Conservation (phyloP, 2,888 invertebrate species). For the Noctua janthe region DNA sequence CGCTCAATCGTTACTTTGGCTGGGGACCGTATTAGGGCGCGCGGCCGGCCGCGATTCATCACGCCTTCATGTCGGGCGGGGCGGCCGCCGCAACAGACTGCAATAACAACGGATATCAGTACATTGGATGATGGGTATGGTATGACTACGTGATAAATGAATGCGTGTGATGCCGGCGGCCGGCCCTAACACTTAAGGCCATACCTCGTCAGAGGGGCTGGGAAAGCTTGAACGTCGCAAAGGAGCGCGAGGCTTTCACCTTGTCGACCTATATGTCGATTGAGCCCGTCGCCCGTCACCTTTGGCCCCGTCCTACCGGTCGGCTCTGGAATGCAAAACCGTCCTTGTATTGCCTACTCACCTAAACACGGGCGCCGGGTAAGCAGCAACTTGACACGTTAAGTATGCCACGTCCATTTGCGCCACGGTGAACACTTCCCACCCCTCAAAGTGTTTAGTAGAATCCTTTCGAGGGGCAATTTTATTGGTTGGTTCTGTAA, state of each 20-base stretch:
- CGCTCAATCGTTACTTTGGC: slow-evolving; percentile 90
- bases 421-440: slow-evolving; percentile 91
- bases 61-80: slow-evolving; percentile 87
- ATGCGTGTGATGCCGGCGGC: slow-evolving; percentile 87
- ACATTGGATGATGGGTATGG: slow-evolving; percentile 83
- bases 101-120: slow-evolving; percentile 89
- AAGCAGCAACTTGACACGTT: slow-evolving; percentile 93
- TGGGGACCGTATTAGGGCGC: slow-evolving; percentile 83
- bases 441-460: slow-evolving; percentile 91
- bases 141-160: slow-evolving; percentile 88
- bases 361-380: slow-evolving; percentile 93
- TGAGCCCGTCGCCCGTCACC: slow-evolving; percentile 91
- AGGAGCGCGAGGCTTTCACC: slow-evolving; percentile 91
- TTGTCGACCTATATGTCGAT: slow-evolving; percentile 88
- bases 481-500: slow-evolving; percentile 93
- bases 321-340: slow-evolving; percentile 91
- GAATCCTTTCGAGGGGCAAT: slow-evolving; percentile 91
- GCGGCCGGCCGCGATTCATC: slow-evolving; percentile 89
- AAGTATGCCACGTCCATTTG: slow-evolving; percentile 89
- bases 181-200: slow-evolving; percentile 76
- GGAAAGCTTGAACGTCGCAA: slow-evolving; percentile 95
- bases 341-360: slow-evolving; percentile 87
- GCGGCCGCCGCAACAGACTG: slow-evolving; percentile 87
- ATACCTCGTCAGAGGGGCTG: slow-evolving; percentile 95
- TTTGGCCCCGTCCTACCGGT: slow-evolving; percentile 93